Base-by-base conservation (phyloP, 2,113 vertebrate genomes). In the Lathamus discolor region DNA sequence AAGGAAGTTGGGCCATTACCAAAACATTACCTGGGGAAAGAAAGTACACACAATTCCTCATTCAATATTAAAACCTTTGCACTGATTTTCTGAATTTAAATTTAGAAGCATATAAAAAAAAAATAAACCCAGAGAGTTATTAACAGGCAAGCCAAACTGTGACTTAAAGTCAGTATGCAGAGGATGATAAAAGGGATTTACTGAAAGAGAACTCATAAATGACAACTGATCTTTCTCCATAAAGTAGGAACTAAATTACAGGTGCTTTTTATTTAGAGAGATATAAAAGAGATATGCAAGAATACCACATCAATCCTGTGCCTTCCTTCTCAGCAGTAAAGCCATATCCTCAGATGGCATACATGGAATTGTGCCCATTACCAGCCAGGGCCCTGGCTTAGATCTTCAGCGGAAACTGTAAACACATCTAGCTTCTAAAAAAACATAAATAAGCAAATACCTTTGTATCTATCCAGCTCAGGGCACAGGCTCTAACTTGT, bases 401-500 rank as follows among this genome's bases (percentile, higher is more conserved):
- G 49, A 92, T 82, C 72, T 90, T 86, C 87, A 87, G 69, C 1
- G 2, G 82, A 22, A 89, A 59, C 4, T 73, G n/a, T 70, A 91
- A 89, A 63, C 43, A 68, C 8, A 44, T 72, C 59, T 93, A 70
- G 86, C 39, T 39, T 88, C 55, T n/a, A 44, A 8, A 68, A 91
- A 86, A 73, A 35, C 24, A 59, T 35, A 92, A 55, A 29, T 4
- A 13, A 48, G 14, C 23, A 85, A 75, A 88, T 98, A 99, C 99
- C 98, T 99, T 97, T n/a, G 98, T 96, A 93, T 99, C 98, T 96
- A 99, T 95, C 17, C 98, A 96, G 97, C 98, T 99, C 39, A 99
- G 98, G 17, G 99, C 99, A 98, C 99, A 99, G 19, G 98, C 99
- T 97, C 99, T 99, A 27, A 99, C 98, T 97, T 99, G 98, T 87